Base-by-base conservation (phyloP, 2,797 vertebrate genomes). In the Lithobates pipiens region DNA sequence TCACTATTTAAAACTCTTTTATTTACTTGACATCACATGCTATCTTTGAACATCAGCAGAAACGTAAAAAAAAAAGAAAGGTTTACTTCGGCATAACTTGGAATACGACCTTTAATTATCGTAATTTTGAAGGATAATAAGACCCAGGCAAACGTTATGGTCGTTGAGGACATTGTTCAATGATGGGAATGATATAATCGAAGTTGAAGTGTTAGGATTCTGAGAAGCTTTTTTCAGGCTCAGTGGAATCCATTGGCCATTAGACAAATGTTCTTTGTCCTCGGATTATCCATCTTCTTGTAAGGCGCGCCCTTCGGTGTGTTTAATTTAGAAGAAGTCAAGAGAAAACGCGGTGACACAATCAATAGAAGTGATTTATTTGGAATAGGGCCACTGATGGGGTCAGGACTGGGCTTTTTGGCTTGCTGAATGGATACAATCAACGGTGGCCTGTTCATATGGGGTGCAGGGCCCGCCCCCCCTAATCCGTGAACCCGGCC, bases 11-110 rank as follows among this genome's bases (percentile, higher is more conserved):
- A 36, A 68, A 54, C 23, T 5, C 3, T 44, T 78, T 42, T 79
- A 80, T 80, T 85, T 80, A 46, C 42, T 68, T 80, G 57, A 79
- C 70, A 54, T 42, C 72, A 79, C 39, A 68, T n/a, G 54, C 61
- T 42, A 79, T 74, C 69, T 74, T 39, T 36, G 67, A 79, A 63
- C 68, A 71, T 42, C 32, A 10, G 44, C 46, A 39, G 67, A 80
- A 25, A 71, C 23, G 18, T 13, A 46, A 46, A 46, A 46, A 39
- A 39, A 39, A 36, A 7, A 36, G 4, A 34, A 34, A 36, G 23
- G 32, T 80, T 34, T n/a, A 34, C 46, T 29, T 73, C 32, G 68
- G 68, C 68, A 25, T 8, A 54, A 13, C n/a, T 25, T 71, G 54
- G 54, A 74, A 65, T 39, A 29, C 50, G 18, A 32, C 10, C n/a